phyloP scores from a whole-genome alignment of 2,113 vertebrate genomes.

The Trogon surrucura region DNA sequence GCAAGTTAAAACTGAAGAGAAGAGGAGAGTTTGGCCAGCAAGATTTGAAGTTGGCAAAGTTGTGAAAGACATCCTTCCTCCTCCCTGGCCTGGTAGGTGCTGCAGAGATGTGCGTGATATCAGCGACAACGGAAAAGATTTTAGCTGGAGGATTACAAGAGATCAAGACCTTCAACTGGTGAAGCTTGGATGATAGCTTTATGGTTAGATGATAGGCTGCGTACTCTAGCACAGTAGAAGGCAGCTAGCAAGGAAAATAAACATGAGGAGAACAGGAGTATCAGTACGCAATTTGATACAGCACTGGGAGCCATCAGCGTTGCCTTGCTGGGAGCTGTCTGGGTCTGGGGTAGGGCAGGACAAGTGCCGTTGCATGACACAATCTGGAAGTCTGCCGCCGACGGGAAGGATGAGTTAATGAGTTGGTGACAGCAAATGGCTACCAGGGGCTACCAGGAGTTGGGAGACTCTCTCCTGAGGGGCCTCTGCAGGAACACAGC shows the following conservation, averaged over 20 bases:
- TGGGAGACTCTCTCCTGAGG: neutral
- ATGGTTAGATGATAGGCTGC: neutral
- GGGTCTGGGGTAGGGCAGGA: neutral
- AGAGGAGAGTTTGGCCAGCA: neutral
- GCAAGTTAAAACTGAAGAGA: neutral
- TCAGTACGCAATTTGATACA: neutral
- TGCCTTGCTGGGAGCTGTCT: neutral
- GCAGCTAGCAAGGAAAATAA: neutral
- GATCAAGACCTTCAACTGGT: neutral
- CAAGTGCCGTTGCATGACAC: fast-evolving
- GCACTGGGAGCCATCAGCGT: neutral
- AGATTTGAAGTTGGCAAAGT: neutral
- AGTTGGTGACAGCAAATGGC: neutral
- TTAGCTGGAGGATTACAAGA: neutral
- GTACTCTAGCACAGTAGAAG: neutral
- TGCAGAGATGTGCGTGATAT: neutral
- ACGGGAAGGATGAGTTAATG: neutral
- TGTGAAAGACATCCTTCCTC: neutral
- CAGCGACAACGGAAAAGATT: neutral
- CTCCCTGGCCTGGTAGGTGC: neutral
- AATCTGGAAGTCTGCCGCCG: neutral
- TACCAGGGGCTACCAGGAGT: neutral
- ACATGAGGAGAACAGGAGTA: fast-evolving
- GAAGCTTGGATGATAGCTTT: neutral
- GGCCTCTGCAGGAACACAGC: neutral